Evolutionary conservation across 2,113 vertebrate species (phyloP).

Genomic region (Erythrolamprus reginae): DNA sequence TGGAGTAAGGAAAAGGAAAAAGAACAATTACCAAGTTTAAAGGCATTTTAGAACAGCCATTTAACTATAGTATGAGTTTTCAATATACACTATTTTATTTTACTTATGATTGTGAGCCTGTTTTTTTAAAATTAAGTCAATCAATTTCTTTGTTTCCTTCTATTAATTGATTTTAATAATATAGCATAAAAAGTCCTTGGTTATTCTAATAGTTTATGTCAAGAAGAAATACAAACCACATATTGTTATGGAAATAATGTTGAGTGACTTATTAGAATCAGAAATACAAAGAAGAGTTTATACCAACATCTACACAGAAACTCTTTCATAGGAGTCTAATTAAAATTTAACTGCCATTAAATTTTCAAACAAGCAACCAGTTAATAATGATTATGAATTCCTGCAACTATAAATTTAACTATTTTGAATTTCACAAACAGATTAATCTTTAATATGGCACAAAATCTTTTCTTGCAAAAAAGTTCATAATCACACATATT

Average conservation of each 20-base stretch:
- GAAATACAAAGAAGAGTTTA: neutral
- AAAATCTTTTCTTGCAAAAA: neutral
- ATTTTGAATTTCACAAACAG: neutral
- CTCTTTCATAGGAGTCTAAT: neutral
- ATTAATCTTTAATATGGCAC: neutral
- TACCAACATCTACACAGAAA: neutral
- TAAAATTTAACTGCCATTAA: neutral
- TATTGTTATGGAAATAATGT: neutral
- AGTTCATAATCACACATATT: neutral
- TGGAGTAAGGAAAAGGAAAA: neutral
- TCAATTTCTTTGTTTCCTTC: neutral
- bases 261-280: neutral
- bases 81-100: neutral
- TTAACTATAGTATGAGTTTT: neutral
- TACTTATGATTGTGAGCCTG: neutral
- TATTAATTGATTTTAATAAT: neutral
- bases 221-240: neutral
- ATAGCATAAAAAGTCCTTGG: neutral
- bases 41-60: neutral
- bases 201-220: constrained; percentile 2
- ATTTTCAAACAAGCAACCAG: neutral
- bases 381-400: neutral
- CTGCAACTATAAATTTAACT: neutral
- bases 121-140: neutral
- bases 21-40: neutral